Percentiles rank a stretch among this genome's conserved stretches.
These are phyloP conservation scores for Zonotrichia albicollis DNA, from an alignment of 2,797 vertebrate species.

Conservation along the genomic window DNA sequence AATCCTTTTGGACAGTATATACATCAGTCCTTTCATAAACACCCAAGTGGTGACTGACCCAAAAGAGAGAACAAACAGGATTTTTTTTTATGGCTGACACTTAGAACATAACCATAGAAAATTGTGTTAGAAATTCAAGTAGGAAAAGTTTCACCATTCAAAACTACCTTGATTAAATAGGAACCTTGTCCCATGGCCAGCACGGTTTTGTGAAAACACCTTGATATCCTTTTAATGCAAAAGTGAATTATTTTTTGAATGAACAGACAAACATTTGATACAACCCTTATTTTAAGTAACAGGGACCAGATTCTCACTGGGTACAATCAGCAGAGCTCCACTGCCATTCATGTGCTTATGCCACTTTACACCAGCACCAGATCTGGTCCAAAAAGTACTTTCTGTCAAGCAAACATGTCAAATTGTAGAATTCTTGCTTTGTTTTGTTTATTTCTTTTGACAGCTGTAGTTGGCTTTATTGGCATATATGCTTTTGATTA, in stretches of 20 bases:
- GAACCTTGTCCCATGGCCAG: conserved; percentile 1
- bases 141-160: conserved; percentile 11
- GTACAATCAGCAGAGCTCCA: not conserved
- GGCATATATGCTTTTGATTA: not conserved
- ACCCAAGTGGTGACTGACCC: conserved; percentile 16
- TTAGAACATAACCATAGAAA: conserved; percentile 32
- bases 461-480: conserved; percentile 10
- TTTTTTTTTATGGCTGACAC: conserved; percentile 18
- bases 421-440: conserved; percentile 21
- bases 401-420: conserved; percentile 13
- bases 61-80: conserved; percentile 25
- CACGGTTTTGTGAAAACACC: conserved; percentile 29
- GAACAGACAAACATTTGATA: not conserved
- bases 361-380: not conserved
- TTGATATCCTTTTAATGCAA: not conserved
- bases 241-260: not conserved
- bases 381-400: not conserved
- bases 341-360: not conserved
- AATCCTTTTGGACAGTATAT: conserved; percentile 24
- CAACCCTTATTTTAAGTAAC: conserved; percentile 11
- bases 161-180: conserved; percentile 13
- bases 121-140: conserved; percentile 45
- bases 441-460: conserved; percentile 42
- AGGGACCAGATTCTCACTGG: not conserved
- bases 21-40: conserved; percentile 36